Base-by-base conservation (phyloP, 30 jellyfish, hydroid and myxozoan genomes). In the Aurelia coerulea region DNA sequence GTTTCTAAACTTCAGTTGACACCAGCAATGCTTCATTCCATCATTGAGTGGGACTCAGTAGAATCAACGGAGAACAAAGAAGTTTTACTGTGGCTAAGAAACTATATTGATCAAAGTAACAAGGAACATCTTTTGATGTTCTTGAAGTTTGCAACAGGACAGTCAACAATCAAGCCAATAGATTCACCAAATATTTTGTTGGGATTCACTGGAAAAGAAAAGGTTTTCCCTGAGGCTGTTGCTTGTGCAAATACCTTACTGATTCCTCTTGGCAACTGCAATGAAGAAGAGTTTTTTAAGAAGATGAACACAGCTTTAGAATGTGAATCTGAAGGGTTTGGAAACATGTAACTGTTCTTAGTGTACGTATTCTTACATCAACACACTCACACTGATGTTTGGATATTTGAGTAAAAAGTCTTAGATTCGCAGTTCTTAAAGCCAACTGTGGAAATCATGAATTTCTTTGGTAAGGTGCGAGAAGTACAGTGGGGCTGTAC, bases 281-380 rank as follows among this genome's bases (percentile, higher is more conserved):
- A 7, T 8, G 19, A 71, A 71, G 65, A 35, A 31, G 81, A 35
- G 7, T 80, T 80, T 65, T 5, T 19, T 16, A 19, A 64, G 33
- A 29, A 65, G 84, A 63, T 80, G 81, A 66, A 52, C 53, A 80
- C 29, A 3, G 81, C 81, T 23, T 84, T 80, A 31, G 81, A 80
- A 29, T 65, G 37, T 39, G 90, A 29, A 29, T 63, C 70, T 80
- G 90, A 63, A 46, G 90, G 90, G 31, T 80, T 23, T 65, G 90
- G 84, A 18, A 70, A 80, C 69, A 0, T 60, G 35, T 60, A 60
- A 11, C 53, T 42, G 12, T 42, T 5, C 53, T 42, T 0, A 42
- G 12, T 5, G 53, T 42, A 4, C 5, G 49, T 37, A 37, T 37
- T 37, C 49, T 37, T 37, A 37, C 3, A 5, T 2, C 5, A 37